Evolutionary conservation across 2,888 invertebrate genomes (phyloP), one percentile per base, ranked within the genome.

Genomic region (Drosophila mettleri): DNA sequence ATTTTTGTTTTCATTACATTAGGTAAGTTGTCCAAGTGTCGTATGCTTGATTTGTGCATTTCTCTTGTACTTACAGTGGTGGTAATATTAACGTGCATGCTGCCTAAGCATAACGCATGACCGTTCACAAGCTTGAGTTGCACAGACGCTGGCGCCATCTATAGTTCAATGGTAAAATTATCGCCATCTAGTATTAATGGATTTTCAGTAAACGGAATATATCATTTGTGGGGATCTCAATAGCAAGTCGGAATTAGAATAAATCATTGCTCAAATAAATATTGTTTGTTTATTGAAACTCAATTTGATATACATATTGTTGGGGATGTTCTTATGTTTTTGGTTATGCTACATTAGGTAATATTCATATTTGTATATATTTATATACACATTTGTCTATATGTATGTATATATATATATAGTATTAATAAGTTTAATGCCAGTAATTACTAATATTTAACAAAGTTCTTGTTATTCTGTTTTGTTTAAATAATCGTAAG

Each of bases 231-330:
- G 12, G 4, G 8, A 9, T 43, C 24, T 24, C 12, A 18, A 29
- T 1, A 14, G 22, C 14, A 4, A 46, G 31, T 1, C 29, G 20
- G 29, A 29, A 46, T 14, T 8, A 20, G 9, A 41, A 39, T 9
- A 24, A 22, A 24, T n/a, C n/a, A 18, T 0, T 18, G 49, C 69
- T 59, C 75, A 83, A 86, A 80, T 84, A 71, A 81, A 84, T 86
- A 85, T 82, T 64, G 75, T 72, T 68, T 74, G 60, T 85, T 85
- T 87, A 87, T 85, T 85, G 85, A 85, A 85, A 87, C 87, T 85
- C 85, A 87, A 82, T 78, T 87, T 72, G 82, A 85, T 82, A 84
- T 84, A 86, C 78, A 83, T 84, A 76, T 74, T 78, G 62, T 72
- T 78, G 57, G 58, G 62, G 59, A 29, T 72, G 54, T 64, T 63